Evolutionary conservation across 2,888 invertebrate species (phyloP).

Genomic region (Oligia strigilis): DNA sequence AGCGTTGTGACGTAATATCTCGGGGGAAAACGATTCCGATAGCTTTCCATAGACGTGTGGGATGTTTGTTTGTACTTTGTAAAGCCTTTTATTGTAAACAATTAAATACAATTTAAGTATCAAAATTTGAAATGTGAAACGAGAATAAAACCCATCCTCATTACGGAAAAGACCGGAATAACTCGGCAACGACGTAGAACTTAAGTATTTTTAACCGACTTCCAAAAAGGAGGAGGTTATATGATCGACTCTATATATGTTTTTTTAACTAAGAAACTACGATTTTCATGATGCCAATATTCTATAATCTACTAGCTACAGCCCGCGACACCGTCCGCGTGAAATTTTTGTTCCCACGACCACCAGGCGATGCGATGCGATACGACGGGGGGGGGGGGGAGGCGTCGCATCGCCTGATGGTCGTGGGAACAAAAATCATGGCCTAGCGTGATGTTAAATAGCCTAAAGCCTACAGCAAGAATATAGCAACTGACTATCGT

Average conservation of each 20-base stretch:
- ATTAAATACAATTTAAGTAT: slow-evolving; percentile 1
- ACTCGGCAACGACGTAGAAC: not conserved
- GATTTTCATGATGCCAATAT: not conserved
- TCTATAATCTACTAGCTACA: too few relatives aligned
- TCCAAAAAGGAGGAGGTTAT: too few relatives aligned
- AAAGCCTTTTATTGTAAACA: slow-evolving; percentile 22
- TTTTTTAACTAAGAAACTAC: too few relatives aligned
- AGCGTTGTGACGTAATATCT: slow-evolving; percentile 64
- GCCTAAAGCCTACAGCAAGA: not conserved
- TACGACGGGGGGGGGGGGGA: too few relatives aligned
- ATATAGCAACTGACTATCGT: not conserved
- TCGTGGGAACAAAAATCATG: too few relatives aligned
- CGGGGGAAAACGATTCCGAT: slow-evolving; percentile 35
- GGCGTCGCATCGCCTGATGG: too few relatives aligned
- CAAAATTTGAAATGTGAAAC: slow-evolving; percentile 2
- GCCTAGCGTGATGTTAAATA: too few relatives aligned
- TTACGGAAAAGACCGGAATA: not conserved
- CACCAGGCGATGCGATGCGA: not conserved
- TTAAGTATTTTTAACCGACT: not conserved
- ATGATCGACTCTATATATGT: too few relatives aligned
- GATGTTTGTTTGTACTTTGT: slow-evolving; percentile 19
- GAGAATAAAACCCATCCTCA: not conserved
- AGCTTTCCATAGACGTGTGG: slow-evolving; percentile 19
- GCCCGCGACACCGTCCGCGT: not conserved
- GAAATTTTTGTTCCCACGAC: too few relatives aligned